phyloP scores from a whole-genome alignment of 2,797 vertebrate species.

The Eleutherodactylus coqui region DNA sequence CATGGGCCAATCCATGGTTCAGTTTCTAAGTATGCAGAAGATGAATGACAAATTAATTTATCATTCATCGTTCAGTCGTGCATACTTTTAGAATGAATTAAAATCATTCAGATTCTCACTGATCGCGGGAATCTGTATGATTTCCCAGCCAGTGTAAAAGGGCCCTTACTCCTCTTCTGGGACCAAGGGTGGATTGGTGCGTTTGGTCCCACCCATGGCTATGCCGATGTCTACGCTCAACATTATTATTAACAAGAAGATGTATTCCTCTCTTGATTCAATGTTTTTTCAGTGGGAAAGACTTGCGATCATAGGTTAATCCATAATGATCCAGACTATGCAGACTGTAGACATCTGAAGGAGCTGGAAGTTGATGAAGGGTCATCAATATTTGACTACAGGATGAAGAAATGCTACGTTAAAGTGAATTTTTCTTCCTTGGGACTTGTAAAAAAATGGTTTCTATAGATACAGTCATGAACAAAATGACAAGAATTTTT shows the following conservation, averaged over 20 bases:
- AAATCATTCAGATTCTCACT: no score
- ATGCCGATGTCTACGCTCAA: not conserved
- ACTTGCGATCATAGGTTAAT: not conserved
- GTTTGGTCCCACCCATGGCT: not conserved
- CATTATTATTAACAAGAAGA: not conserved
- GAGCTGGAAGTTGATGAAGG: not conserved
- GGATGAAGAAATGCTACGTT: not conserved
- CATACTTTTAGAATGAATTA: no score
- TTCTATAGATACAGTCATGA: slow-evolving; percentile 29
- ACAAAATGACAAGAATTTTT: slow-evolving; percentile 28
- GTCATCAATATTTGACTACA: slow-evolving; percentile 32
- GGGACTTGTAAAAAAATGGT: not conserved
- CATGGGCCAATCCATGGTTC: no score
- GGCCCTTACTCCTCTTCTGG: no score
- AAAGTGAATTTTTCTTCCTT: slow-evolving; percentile 13
- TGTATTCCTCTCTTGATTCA: not conserved
- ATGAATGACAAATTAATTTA: no score
- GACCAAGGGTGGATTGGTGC: not conserved
- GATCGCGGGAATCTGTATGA: no score
- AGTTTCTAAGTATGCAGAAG: no score
- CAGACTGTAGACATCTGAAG: not conserved
- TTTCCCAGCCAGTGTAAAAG: no score
- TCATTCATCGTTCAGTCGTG: no score
- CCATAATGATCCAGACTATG: slow-evolving; percentile 17
- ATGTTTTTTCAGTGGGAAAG: not conserved